These are phyloP conservation scores for Melieria omissa DNA, from an alignment of 2,888 invertebrate genomes.

Conservation along the genomic window DNA sequence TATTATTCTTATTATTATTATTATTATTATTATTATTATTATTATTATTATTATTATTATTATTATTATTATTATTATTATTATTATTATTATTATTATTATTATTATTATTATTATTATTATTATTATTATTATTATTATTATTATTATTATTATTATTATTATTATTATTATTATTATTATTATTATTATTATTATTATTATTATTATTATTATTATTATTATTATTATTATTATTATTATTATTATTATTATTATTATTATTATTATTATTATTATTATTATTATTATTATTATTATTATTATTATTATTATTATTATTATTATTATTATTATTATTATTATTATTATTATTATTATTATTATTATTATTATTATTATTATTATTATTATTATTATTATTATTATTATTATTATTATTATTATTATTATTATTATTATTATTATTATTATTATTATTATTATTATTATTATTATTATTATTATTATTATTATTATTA, in stretches of 20 bases:
- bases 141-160: conserved; percentile 16
- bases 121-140: conserved; percentile 16
- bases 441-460: conserved; percentile 16
- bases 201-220: conserved; percentile 16
- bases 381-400: conserved; percentile 16
- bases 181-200: conserved; percentile 16
- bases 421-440: conserved; percentile 16
- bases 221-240: conserved; percentile 16
- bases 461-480: conserved; percentile 16
- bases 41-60: conserved; percentile 16
- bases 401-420: conserved; percentile 16
- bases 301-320: conserved; percentile 16
- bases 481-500: conserved; percentile 16
- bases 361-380: conserved; percentile 16
- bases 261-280: conserved; percentile 16
- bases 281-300: conserved; percentile 16
- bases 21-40: conserved; percentile 16
- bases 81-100: conserved; percentile 16
- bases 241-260: conserved; percentile 16
- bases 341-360: conserved; percentile 16
- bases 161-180: conserved; percentile 16
- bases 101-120: conserved; percentile 16
- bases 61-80: conserved; percentile 16
- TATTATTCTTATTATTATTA: no score
- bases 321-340: conserved; percentile 16